Conservation (phyloP, 1,140 invertebrate species). For the Camponotus vicinus region DNA sequence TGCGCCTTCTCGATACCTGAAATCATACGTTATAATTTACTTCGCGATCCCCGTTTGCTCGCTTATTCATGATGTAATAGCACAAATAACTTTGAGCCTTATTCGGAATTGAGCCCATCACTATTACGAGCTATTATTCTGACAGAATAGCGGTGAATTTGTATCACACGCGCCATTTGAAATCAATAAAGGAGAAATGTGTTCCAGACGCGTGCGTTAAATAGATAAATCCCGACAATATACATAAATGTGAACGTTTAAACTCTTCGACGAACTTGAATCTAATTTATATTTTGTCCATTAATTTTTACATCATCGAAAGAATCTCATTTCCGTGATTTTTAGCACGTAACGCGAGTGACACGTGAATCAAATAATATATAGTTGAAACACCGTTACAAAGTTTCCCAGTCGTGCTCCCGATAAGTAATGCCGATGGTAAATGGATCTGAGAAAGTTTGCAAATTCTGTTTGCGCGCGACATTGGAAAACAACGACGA, state of each 20-base stretch:
- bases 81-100: neutral
- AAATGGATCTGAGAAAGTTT: slow-evolving; percentile 45
- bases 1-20: slow-evolving; percentile 89
- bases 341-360: slow-evolving; percentile 18
- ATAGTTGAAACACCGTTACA: neutral
- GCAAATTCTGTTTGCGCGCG: slow-evolving; percentile 40
- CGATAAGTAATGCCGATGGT: slow-evolving; percentile 51
- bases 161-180: neutral
- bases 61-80: slow-evolving; percentile 35
- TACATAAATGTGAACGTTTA: neutral
- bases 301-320: slow-evolving; percentile 21
- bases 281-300: neutral
- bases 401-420: slow-evolving; percentile 32
- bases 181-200: neutral
- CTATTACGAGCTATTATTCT: neutral
- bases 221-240: neutral
- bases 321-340: slow-evolving; percentile 9
- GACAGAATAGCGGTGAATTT: neutral
- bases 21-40: slow-evolving; percentile 72
- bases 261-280: neutral
- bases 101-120: neutral
- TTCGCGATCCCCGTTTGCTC: slow-evolving; percentile 6
- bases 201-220: neutral
- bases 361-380: slow-evolving; percentile 26
- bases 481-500: slow-evolving; percentile 25